Base-by-base conservation (phyloP, 2,888 invertebrate species). In the Subacronicta megacephala region DNA sequence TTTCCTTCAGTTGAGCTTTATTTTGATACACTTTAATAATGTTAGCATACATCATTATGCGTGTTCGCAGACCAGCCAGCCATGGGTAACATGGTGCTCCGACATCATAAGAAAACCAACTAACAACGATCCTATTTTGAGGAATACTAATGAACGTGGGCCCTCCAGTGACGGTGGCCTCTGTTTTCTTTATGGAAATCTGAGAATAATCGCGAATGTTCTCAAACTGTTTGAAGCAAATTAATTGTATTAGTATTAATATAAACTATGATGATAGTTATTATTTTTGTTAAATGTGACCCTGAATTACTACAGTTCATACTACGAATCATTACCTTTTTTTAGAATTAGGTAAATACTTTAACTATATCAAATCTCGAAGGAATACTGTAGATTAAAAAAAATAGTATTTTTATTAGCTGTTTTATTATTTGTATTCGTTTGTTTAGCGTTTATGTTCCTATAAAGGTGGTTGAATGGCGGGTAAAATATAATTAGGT, bases 31-130 rank as follows among this genome's bases (percentile, higher is more conserved):
- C 82, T 87, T 85, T 85, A 88, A 81, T 87, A 84, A 88, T 78
- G 86, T 88, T 80, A 82, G 87, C 86, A 88, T 85, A 90, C 88
- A 89, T 90, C 89, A 87, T 93, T 90, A 90, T 90, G 82, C 83
- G 80, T 85, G 81, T 82, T 71, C 77, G 51, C n/a, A 79, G 90
- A 84, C 88, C 88, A 82, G 81, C 84, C 70, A 80, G 76, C 80
- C 87, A 78, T 79, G 71, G 69, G 47, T 75, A 81, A 85, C 86
- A 86, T 87, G 81, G 71, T 87, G 80, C 72, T 57, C 49, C 58
- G 54, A 72, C 68, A 66, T 72, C 76, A 61, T 72, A 82, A 80
- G 78, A 80, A 83, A 77, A 81, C 73, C 73, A 75, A 66, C 75
- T 70, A 80, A 82, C 80, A 64, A 49, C 68, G 64, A 75, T 67